These are phyloP conservation scores for Microcaecilia unicolor DNA, from an alignment of 2,797 vertebrate genomes.

Conservation along the genomic window DNA sequence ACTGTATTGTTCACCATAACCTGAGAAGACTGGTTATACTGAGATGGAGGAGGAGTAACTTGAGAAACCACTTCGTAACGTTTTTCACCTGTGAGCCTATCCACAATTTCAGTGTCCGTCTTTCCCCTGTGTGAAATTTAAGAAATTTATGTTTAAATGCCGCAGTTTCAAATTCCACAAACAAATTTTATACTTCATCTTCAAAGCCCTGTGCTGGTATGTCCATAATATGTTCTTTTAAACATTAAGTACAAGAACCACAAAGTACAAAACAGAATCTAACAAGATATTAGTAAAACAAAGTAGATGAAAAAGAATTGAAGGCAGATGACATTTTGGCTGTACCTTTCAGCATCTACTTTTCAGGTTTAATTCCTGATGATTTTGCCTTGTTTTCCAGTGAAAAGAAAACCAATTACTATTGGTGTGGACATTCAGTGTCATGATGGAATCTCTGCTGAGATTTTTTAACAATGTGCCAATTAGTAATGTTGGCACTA, in stretches of 20 bases:
- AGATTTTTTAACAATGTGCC: background rate
- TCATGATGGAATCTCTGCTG: accelerated
- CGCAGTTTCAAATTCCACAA: background rate
- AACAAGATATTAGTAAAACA: conserved; percentile 43
- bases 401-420: background rate
- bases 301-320: conserved; percentile 38
- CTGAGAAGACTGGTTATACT: conserved; percentile 67
- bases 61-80: conserved; percentile 72
- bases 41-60: conserved; percentile 68
- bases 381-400: too few species aligned
- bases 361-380: background rate
- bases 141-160: background rate
- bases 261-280: conserved; percentile 17
- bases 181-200: too few species aligned
- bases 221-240: too few species aligned
- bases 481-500: background rate
- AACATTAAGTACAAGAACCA: conserved; percentile 4
- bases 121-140: conserved; percentile 62
- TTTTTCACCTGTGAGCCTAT: conserved; percentile 79
- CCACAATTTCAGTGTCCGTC: conserved; percentile 56
- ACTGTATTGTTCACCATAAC: conserved; percentile 38
- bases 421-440: conserved; percentile 1
- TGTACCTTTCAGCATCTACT: conserved; percentile 34
- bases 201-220: too few species aligned
- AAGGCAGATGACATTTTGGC: conserved; percentile 50